These are phyloP conservation scores for Drosophila fungiperda DNA, from an alignment of 2,888 invertebrate genomes.

Conservation along the genomic window DNA sequence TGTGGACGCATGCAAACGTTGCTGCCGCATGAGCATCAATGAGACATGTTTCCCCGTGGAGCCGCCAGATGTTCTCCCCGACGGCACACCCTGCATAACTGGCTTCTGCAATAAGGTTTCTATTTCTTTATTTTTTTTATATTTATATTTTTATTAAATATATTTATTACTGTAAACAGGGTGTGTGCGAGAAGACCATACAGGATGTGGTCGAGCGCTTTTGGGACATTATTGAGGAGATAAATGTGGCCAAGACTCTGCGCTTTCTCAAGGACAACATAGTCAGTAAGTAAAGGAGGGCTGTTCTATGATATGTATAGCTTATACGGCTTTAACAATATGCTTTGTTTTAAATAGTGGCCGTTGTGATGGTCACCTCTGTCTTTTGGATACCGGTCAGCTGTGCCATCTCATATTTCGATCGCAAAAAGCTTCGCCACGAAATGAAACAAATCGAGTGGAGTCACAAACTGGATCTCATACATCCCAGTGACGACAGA, in stretches of 20 bases:
- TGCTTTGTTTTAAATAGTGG: slow-evolving; percentile 68
- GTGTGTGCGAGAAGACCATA: slow-evolving; percentile 96
- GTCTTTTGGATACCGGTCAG: slow-evolving; percentile 97
- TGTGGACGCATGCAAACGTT: slow-evolving; percentile 96
- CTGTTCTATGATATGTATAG: background rate
- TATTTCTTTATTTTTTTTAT: slow-evolving; percentile 16
- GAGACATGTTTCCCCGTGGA: slow-evolving; percentile 96
- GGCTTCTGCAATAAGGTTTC: slow-evolving; percentile 96
- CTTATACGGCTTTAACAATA: background rate
- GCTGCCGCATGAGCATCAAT: slow-evolving; percentile 95
- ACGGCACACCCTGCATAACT: slow-evolving; percentile 98
- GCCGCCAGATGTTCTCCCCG: slow-evolving; percentile 94
- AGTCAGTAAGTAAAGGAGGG: slow-evolving; percentile 88
- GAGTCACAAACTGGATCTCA: slow-evolving; percentile 89
- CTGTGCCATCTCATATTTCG: slow-evolving; percentile 94
- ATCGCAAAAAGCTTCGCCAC: slow-evolving; percentile 90
- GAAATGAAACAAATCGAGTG: slow-evolving; percentile 90
- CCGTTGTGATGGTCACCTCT: slow-evolving; percentile 95
- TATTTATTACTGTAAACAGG: slow-evolving; percentile 86
- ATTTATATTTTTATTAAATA: background rate
- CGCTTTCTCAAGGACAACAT: slow-evolving; percentile 96
- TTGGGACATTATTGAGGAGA: slow-evolving; percentile 99
- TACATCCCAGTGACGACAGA: slow-evolving; percentile 91
- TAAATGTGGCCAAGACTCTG: slow-evolving; percentile 96
- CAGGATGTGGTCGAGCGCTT: slow-evolving; percentile 98